A percentile compares a stretch with the other conserved stretches of the same genome.
phyloP scores from a whole-genome alignment of 1,140 invertebrate species.

The Bombus fervidus region DNA sequence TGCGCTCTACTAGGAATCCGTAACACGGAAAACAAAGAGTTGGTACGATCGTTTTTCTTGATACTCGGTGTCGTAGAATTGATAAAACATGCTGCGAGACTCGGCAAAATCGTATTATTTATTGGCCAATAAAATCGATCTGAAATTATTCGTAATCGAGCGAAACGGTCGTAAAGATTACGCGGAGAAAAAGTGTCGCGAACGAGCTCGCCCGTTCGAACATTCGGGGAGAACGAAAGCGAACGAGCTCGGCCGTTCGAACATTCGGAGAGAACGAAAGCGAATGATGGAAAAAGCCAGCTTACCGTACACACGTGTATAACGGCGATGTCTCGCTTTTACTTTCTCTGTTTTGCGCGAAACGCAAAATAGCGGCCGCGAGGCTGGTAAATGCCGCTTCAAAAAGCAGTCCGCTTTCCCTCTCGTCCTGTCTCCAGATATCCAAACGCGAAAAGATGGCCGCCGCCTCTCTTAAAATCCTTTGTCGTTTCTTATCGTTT shows the following conservation, averaged over 20 bases:
- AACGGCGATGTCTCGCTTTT: constrained; percentile 65
- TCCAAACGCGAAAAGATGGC: not conserved
- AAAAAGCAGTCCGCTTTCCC: constrained; percentile 71
- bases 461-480: constrained; percentile 15
- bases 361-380: constrained; percentile 48
- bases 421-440: constrained; percentile 59
- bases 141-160: not conserved
- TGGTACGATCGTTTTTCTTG: not conserved
- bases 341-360: constrained; percentile 75
- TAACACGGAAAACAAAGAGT: not conserved
- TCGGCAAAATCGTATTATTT: too few species aligned
- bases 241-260: constrained; percentile 43
- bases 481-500: not conserved
- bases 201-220: not conserved
- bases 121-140: not conserved
- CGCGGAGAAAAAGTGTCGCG: not conserved
- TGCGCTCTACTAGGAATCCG: not conserved
- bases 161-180: not conserved
- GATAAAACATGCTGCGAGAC: not conserved
- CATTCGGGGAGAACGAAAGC: constrained; percentile 67
- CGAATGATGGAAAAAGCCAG: constrained; percentile 70
- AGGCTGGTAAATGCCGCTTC: constrained; percentile 5
- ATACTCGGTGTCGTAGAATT: not conserved
- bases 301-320: not conserved
- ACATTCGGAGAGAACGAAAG: constrained; percentile 67